Base-by-base conservation (phyloP, 2,797 vertebrate genomes). In the Choloepus didactylus region DNA sequence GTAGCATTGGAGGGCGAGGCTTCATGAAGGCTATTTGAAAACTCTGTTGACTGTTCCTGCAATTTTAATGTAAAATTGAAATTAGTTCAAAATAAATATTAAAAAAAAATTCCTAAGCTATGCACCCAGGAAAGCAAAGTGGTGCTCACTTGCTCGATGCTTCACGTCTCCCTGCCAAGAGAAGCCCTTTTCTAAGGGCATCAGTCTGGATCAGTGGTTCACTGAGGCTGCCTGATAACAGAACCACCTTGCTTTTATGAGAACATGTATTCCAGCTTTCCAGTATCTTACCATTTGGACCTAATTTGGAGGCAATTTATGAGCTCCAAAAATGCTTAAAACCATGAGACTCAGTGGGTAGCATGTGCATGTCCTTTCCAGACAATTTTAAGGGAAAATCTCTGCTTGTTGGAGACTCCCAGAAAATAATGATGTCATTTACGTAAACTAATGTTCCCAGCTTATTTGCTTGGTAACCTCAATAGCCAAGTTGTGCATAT, bases 271-370 rank as follows among this genome's bases (percentile, higher is more conserved):
- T 76, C 44, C 56, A 73, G 72, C 29, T 60, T 85, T 29, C 19
- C 29, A 59, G 29, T n/a, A 41, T 64, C 41, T 46, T 75, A 66
- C 31, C 73, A 49, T 88, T 82, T 41, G 64, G 70, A 76, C 14
- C 41, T 44, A 69, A 60, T 62, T 46, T 92, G 81, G 49, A 31
- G 41, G 5, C 14, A 56, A 82, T 51, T 88, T 85, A 46, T 66
- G 46, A 80, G 23, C 80, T 70, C 89, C 18, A 44, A 83, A 96
- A 84, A 54, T 19, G 85, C 25, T 51, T 29, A 62, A 92, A 81
- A 51, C 3, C 12, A 6, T 35, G 69, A 88, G 73, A 64, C 25
- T 38, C 25, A 9, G 35, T 35, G 51, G 19, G 41, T 25, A 67
- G 29, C 25, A 54, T 35, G 1, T 25, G 59, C 85, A 41, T 77